Evolutionary conservation across 2,888 invertebrate species (phyloP).

Genomic region (Coenonympha arcania): DNA sequence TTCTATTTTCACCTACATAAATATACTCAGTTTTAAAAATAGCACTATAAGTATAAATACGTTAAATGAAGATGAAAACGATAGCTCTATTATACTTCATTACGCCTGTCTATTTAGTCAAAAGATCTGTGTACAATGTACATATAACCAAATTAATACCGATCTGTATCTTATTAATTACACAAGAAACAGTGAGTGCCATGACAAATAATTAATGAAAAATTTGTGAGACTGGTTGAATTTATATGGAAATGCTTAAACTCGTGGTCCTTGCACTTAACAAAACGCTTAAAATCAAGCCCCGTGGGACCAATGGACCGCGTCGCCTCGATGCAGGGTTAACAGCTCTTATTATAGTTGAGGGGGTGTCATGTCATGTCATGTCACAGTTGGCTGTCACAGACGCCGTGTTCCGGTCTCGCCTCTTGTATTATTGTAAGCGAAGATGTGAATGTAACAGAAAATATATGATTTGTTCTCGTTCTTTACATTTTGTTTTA

Average conservation of each 20-base stretch:
- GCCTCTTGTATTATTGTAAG: slow-evolving; percentile 39
- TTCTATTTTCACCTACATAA: no score
- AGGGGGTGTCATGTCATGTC: not conserved
- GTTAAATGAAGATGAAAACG: no score
- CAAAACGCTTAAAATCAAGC: slow-evolving; percentile 10
- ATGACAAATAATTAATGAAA: no score
- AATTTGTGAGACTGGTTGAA: not conserved
- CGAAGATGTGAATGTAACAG: slow-evolving; percentile 56
- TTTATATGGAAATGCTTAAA: not conserved
- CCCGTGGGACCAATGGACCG: slow-evolving; percentile 18
- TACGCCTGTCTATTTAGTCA: no score
- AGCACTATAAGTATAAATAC: no score
- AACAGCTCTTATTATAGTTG: no score
- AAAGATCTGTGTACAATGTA: no score
- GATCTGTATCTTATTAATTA: no score
- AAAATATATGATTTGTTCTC: slow-evolving; percentile 68
- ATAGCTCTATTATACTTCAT: no score
- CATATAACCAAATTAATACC: no score
- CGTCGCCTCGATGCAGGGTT: not conserved
- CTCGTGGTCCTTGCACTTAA: slow-evolving; percentile 18
- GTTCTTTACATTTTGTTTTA: slow-evolving; percentile 55
- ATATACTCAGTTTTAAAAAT: no score
- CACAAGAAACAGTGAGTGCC: no score
- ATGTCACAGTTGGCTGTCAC: slow-evolving; percentile 11
- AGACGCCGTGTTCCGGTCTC: slow-evolving; percentile 36